These are phyloP conservation scores for Eriocheir sinensis DNA, from an alignment of 1,140 invertebrate genomes.

Conservation along the genomic window DNA sequence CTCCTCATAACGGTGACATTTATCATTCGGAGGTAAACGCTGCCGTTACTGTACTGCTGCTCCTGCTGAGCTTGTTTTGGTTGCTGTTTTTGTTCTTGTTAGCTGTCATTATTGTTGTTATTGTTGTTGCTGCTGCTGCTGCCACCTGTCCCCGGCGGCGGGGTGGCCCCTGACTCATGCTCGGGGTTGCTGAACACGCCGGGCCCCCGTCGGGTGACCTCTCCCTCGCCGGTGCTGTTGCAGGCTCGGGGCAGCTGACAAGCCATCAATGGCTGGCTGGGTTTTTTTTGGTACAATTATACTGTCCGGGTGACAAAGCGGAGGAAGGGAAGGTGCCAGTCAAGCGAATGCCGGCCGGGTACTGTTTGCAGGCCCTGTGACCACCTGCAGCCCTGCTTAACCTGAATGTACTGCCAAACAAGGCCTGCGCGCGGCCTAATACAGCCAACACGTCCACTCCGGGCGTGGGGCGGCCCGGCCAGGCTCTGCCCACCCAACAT, in stretches of 20 bases:
- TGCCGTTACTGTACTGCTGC: not conserved
- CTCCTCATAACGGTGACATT: slow-evolving; percentile 2
- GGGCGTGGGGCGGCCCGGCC: not conserved
- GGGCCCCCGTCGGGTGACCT: not conserved
- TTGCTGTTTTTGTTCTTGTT: too few relatives aligned
- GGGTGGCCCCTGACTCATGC: not conserved
- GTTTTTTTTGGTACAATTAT: not conserved
- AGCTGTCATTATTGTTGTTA: too few relatives aligned
- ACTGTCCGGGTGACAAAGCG: not conserved
- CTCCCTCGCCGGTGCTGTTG: not conserved
- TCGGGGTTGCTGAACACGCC: not conserved
- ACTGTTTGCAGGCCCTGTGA: not conserved
- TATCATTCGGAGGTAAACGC: not conserved
- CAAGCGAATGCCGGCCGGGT: not conserved
- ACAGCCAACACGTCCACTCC: not conserved
- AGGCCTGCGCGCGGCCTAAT: not conserved
- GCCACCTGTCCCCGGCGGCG: not conserved
- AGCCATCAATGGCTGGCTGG: not conserved
- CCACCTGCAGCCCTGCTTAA: slow-evolving; percentile 1
- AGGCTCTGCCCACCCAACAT: not conserved
- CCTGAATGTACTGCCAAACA: not conserved
- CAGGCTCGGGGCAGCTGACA: not conserved
- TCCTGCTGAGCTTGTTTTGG: too few relatives aligned
- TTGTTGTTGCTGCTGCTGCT: too few relatives aligned
- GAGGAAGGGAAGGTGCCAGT: not conserved